Evolutionary conservation across 2,797 vertebrate species (phyloP).

Genomic region (Yasuhikotakia modesta): DNA sequence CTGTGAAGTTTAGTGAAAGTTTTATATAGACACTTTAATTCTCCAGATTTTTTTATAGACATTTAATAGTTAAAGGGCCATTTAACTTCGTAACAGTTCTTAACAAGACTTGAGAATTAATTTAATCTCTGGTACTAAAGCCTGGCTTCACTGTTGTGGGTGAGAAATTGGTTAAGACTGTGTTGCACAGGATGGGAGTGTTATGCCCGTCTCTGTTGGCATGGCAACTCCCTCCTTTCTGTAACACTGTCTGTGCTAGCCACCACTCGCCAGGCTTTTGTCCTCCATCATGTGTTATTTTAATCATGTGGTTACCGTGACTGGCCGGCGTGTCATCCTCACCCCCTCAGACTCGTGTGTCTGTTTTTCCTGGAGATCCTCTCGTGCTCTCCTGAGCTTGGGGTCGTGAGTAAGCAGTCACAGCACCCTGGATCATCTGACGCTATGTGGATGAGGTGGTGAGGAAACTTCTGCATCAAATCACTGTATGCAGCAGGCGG

Average conservation of each 20-base stretch:
- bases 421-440: too few relatives aligned
- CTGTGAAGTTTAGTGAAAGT: background rate
- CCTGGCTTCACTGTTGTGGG: background rate
- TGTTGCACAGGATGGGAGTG: background rate
- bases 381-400: conserved; percentile 10
- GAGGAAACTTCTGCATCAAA: conserved; percentile 19
- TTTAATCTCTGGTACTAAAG: background rate
- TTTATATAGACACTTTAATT: too few relatives aligned
- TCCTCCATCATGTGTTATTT: conserved; percentile 16
- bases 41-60: background rate
- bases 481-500: background rate
- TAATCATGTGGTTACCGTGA: conserved; percentile 23
- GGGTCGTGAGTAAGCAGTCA: too few relatives aligned
- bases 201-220: conserved; percentile 3
- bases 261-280: background rate
- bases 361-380: conserved; percentile 19
- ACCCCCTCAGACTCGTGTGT: conserved; percentile 4
- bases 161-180: conserved; percentile 6
- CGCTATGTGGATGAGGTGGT: too few relatives aligned
- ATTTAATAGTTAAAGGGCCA: too few relatives aligned
- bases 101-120: background rate
- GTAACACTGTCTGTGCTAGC: background rate
- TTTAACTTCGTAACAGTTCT: background rate
- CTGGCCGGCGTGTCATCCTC: conserved; percentile 14
- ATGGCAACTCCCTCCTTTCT: background rate